phyloP scores from a whole-genome alignment of 2,797 vertebrate species.

The Salarias fasciatus region DNA sequence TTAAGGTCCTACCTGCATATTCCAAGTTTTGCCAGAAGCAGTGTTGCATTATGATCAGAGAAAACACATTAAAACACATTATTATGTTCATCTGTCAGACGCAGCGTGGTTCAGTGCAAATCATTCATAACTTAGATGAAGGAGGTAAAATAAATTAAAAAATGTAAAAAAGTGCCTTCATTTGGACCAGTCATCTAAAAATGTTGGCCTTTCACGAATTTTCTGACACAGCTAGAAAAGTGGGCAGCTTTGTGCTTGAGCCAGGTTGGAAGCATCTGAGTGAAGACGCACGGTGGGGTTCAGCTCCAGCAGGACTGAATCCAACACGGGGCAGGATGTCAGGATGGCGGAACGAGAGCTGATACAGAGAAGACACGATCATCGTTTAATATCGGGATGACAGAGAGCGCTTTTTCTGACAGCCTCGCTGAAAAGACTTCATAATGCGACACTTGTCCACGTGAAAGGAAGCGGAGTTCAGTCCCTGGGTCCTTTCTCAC shows the following conservation, averaged over 20 bases:
- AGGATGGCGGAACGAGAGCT: not conserved
- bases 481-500: not conserved
- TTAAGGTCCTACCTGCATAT: no score
- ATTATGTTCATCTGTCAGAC: no score
- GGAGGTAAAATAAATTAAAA: not conserved
- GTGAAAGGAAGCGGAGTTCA: not conserved
- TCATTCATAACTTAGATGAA: not conserved
- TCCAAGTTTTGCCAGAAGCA: no score
- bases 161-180: not conserved
- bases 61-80: no score
- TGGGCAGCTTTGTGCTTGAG: not conserved
- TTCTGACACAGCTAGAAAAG: not conserved
- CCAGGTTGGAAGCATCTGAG: not conserved
- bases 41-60: no score
- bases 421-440: no score
- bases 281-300: not conserved
- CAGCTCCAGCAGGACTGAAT: not conserved
- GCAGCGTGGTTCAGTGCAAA: no score
- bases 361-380: not conserved
- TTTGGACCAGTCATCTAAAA: not conserved
- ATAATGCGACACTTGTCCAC: not conserved
- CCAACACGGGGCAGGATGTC: not conserved
- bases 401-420: not conserved
- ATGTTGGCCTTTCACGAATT: not conserved
- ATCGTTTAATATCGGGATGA: not conserved